Evolutionary conservation across 2,888 invertebrate genomes (phyloP).

Genomic region (Phengaris arion): DNA sequence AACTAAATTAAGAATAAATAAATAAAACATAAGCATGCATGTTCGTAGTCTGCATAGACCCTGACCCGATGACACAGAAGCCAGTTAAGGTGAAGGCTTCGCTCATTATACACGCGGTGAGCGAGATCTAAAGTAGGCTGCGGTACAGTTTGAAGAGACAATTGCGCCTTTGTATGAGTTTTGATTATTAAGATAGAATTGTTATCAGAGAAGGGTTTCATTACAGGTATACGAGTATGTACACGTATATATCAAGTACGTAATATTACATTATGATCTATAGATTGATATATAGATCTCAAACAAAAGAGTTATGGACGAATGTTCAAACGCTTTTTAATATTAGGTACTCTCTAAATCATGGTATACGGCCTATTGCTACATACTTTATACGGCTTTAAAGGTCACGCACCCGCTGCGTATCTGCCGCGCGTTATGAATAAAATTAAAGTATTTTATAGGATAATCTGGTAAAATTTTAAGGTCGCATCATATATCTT

Average conservation of each 20-base stretch:
- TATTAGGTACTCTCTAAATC: neutral
- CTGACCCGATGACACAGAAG: conserved; percentile 23
- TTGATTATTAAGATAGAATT: conserved; percentile 1
- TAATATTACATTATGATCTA: neutral
- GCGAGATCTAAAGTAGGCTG: conserved; percentile 14
- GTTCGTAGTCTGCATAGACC: conserved; percentile 14
- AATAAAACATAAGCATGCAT: conserved; percentile 25
- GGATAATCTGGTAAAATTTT: no score
- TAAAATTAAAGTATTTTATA: no score
- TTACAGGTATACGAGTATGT: no score
- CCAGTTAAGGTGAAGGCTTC: conserved; percentile 24
- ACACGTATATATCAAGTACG: neutral
- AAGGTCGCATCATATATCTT: no score
- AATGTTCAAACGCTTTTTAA: neutral
- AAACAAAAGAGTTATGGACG: no score
- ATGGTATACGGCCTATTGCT: no score
- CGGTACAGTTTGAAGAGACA: conserved; percentile 10
- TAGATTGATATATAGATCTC: no score
- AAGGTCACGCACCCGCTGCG: no score
- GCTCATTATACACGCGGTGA: conserved; percentile 12
- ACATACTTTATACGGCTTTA: no score
- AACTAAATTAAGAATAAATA: conserved; percentile 27
- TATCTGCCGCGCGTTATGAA: no score
- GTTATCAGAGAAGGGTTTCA: neutral
- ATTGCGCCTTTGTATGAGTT: neutral